Conservation (phyloP, 2,888 invertebrate genomes). For the Agrochola lota region DNA sequence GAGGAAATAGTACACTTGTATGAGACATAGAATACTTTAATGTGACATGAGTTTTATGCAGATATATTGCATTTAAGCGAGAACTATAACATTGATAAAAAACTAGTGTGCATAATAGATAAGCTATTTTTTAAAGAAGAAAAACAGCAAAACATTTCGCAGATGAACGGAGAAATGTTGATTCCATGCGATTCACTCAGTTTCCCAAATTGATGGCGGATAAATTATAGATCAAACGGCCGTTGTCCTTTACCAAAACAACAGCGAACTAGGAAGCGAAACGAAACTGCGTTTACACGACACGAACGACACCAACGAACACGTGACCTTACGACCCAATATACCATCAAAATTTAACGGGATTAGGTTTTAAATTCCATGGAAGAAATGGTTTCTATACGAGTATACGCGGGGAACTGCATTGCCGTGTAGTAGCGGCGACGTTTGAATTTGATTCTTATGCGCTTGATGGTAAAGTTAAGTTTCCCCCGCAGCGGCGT, state of each 20-base stretch:
- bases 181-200: not conserved
- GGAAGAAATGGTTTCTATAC: not conserved
- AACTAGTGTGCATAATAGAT: not conserved
- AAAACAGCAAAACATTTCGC: not conserved
- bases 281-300: slow-evolving; percentile 62
- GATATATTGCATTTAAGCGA: not conserved
- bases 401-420: slow-evolving; percentile 42
- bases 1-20: not conserved
- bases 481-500: not conserved
- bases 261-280: slow-evolving; percentile 56
- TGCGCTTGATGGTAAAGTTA: not conserved
- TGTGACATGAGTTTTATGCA: not conserved
- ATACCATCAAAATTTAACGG: not conserved
- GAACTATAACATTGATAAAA: not conserved
- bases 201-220: slow-evolving; percentile 7
- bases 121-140: not conserved
- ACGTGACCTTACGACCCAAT: slow-evolving; percentile 5
- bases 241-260: slow-evolving; percentile 54
- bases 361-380: slow-evolving; percentile 26
- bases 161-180: not conserved
- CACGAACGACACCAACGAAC: slow-evolving; percentile 38
- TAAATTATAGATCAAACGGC: slow-evolving; percentile 46
- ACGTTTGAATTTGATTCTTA: slow-evolving; percentile 11
- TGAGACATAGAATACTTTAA: not conserved
- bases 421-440: slow-evolving; percentile 31